Evolutionary conservation across 1,140 invertebrate species (phyloP).

Genomic region (Ditylenchus dipsaci): DNA sequence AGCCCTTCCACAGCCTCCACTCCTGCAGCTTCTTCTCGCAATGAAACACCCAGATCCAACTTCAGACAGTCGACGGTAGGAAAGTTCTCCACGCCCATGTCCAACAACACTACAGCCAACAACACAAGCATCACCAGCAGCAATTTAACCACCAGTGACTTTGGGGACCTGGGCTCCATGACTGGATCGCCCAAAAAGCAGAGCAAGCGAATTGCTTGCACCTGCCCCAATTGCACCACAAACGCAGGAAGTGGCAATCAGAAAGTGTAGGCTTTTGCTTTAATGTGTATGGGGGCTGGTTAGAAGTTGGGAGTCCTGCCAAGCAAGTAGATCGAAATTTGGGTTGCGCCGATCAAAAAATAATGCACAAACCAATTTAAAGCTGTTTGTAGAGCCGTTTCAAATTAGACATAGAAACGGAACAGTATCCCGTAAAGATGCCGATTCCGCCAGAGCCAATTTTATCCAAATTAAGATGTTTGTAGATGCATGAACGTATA

Average conservation of each 20-base stretch:
- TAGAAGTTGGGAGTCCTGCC: no score
- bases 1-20: not conserved
- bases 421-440: no score
- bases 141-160: not conserved
- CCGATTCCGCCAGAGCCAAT: no score
- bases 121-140: not conserved
- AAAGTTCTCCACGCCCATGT: constrained; percentile 1
- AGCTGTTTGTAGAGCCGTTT: no score
- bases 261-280: not conserved
- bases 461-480: no score
- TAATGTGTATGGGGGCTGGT: no score
- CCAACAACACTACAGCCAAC: constrained; percentile 11
- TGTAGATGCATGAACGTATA: no score
- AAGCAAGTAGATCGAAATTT: no score
- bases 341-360: no score
- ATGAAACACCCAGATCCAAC: constrained; percentile 6
- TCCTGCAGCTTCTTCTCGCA: constrained; percentile 3
- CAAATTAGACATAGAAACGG: no score
- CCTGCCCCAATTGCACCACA: constrained; percentile 51
- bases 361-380: no score
- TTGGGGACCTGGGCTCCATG: not conserved
- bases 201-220: constrained; percentile 54
- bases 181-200: constrained; percentile 8
- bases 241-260: not conserved
- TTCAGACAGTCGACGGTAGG: constrained; percentile 4